These are phyloP conservation scores for Alosa sapidissima DNA, from an alignment of 2,797 vertebrate genomes.

Conservation along the genomic window DNA sequence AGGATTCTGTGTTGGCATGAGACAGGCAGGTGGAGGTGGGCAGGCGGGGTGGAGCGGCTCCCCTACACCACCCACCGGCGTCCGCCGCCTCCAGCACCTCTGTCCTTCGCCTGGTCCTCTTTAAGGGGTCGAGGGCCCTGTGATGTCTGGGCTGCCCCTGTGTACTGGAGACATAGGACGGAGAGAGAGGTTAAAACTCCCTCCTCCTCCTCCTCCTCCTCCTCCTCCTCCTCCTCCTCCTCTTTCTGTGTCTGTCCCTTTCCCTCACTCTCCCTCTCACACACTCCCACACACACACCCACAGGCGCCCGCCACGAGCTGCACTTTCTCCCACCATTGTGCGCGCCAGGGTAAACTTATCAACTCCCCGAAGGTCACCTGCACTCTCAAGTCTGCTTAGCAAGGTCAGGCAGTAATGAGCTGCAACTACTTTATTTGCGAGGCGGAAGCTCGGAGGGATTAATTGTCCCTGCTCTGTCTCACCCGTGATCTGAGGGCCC, in stretches of 20 bases:
- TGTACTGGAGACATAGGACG: conserved; percentile 48
- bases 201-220: conserved; percentile 27
- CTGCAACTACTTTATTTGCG: conserved; percentile 83
- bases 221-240: neutral
- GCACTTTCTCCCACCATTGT: conserved; percentile 60
- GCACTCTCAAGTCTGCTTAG: conserved; percentile 79
- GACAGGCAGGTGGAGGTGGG: neutral
- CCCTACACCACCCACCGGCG: neutral
- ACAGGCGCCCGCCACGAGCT: conserved; percentile 53
- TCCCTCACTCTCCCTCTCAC: conserved; percentile 27
- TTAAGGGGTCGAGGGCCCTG: conserved; percentile 69
- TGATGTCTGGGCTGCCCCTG: conserved; percentile 61
- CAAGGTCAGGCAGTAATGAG: conserved; percentile 85
- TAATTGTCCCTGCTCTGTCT: conserved; percentile 84
- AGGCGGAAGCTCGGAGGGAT: conserved; percentile 81
- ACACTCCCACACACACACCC: conserved; percentile 34
- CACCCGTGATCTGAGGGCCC: conserved; percentile 74
- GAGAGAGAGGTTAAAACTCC: conserved; percentile 49
- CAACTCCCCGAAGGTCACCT: conserved; percentile 80
- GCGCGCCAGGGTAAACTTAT: conserved; percentile 77
- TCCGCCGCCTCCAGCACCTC: conserved; percentile 39
- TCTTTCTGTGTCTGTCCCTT: conserved; percentile 8
- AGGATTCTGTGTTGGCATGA: neutral
- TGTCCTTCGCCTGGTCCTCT: conserved; percentile 65
- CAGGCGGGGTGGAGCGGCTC: neutral